Conservation (phyloP, 1,140 invertebrate species). For the Coenobita brevimanus region DNA sequence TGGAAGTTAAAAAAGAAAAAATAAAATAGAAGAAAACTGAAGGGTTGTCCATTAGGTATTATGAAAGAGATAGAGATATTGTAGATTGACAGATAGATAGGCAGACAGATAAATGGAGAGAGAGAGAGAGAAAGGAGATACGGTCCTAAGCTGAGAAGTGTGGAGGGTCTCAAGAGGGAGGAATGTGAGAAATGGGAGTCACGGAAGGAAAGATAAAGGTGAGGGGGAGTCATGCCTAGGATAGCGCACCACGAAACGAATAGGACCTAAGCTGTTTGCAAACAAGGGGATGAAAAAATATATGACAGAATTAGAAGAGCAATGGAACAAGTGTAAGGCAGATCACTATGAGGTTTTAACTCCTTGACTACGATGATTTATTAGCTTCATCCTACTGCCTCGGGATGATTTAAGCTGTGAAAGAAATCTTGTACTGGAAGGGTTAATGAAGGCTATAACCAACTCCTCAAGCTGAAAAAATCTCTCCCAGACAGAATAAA, state of each 20-base stretch:
- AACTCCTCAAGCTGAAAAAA: too few species aligned
- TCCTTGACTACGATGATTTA: background rate
- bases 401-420: too few species aligned
- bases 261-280: background rate
- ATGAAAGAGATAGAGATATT: background rate
- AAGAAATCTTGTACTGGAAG: too few species aligned
- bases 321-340: background rate
- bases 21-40: background rate
- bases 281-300: background rate
- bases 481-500: too few species aligned
- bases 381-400: too few species aligned
- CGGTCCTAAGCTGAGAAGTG: too few species aligned
- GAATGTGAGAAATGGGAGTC: background rate
- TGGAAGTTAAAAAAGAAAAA: background rate
- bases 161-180: too few species aligned
- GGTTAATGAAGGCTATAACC: too few species aligned
- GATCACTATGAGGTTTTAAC: background rate
- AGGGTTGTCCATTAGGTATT: too few species aligned
- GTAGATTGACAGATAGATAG: background rate
- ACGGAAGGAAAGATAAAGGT: background rate
- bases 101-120: background rate
- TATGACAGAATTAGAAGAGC: background rate
- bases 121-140: background rate
- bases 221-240: too few species aligned
- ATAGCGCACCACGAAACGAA: too few species aligned